These are phyloP conservation scores for Eupelmus urozonus DNA, from an alignment of 2,888 invertebrate species.

Conservation along the genomic window DNA sequence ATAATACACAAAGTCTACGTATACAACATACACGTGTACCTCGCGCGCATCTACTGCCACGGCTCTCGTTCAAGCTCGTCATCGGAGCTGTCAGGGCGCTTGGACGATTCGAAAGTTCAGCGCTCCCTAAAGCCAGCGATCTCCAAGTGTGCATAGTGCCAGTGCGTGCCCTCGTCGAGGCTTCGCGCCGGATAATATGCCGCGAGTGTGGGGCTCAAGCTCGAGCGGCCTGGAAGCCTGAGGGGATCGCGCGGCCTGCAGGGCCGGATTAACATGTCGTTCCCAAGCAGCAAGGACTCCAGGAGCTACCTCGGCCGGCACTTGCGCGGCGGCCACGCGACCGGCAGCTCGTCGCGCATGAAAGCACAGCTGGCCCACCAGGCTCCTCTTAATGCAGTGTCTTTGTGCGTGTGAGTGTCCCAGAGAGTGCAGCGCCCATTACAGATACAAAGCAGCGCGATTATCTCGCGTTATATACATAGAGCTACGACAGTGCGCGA, in stretches of 20 bases:
- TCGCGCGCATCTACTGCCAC: not conserved
- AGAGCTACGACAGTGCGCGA: not conserved
- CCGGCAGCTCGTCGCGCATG: constrained; percentile 54
- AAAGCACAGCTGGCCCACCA: constrained; percentile 27
- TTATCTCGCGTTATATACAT: not conserved
- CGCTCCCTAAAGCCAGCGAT: not conserved
- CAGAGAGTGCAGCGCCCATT: too few species aligned
- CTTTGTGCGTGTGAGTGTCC: too few species aligned
- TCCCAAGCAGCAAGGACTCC: too few species aligned
- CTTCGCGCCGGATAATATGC: too few species aligned
- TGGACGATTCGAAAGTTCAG: not conserved
- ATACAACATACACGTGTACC: not conserved
- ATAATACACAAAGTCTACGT: too few species aligned
- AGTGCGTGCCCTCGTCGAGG: not conserved
- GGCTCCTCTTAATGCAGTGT: not conserved
- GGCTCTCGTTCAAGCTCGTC: too few species aligned
- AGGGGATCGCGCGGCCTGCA: not conserved
- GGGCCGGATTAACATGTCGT: constrained; percentile 39
- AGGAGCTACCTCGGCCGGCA: too few species aligned
- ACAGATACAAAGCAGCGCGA: not conserved
- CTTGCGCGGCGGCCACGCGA: constrained; percentile 54
- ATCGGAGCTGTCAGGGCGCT: too few species aligned
- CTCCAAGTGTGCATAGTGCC: not conserved
- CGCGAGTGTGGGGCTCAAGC: too few species aligned
- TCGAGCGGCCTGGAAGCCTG: too few species aligned